These are phyloP conservation scores for Drosophila baimaii DNA, from an alignment of 1,140 invertebrate species.

Conservation along the genomic window DNA sequence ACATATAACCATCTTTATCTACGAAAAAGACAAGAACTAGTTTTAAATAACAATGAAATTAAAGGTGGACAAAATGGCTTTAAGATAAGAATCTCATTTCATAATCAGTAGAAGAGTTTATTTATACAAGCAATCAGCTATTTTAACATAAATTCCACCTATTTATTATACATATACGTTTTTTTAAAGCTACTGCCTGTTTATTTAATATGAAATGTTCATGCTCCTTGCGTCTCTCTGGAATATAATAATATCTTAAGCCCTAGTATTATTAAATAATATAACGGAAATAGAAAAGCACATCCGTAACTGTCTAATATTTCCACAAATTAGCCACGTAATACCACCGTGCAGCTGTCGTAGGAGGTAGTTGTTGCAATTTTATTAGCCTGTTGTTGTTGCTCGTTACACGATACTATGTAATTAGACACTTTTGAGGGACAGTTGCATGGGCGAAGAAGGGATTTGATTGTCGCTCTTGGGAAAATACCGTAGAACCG, in stretches of 20 bases:
- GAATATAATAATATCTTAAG: not conserved
- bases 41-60: not conserved
- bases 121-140: too few relatives aligned
- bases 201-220: too few relatives aligned
- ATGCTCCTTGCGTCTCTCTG: not conserved
- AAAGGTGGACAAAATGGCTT: not conserved
- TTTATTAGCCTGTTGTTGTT: constrained; percentile 34
- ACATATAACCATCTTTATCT: not conserved
- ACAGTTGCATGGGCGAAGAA: constrained; percentile 27
- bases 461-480: constrained; percentile 50
- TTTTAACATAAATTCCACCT: too few relatives aligned
- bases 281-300: not conserved
- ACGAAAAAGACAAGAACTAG: not conserved
- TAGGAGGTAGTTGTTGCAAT: constrained; percentile 56
- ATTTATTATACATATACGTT: not conserved
- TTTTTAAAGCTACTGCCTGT: not conserved
- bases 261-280: not conserved
- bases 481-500: constrained; percentile 54
- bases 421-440: constrained; percentile 69
- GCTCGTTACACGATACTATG: constrained; percentile 62
- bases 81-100: not conserved
- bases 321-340: not conserved
- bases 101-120: not conserved
- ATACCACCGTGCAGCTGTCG: constrained; percentile 42
- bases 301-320: too few relatives aligned